Conservation (phyloP, 1,140 invertebrate species). For the Proales similis region DNA sequence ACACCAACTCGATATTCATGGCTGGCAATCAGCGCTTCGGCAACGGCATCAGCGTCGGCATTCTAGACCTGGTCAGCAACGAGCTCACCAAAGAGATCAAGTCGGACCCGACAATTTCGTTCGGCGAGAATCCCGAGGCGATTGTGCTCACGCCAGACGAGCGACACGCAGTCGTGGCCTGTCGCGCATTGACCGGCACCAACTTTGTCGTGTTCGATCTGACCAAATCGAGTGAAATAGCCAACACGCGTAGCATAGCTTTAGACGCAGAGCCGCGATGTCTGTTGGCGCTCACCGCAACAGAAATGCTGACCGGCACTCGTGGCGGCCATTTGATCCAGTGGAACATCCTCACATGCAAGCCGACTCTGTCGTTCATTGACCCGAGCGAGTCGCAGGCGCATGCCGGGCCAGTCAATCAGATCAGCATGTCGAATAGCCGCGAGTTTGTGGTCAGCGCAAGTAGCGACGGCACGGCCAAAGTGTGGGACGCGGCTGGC, state of each 20-base stretch:
- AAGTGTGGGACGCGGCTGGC: constrained; percentile 30
- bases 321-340: constrained; percentile 16
- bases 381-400: constrained; percentile 4
- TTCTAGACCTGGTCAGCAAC: constrained; percentile 15
- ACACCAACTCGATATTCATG: constrained; percentile 36
- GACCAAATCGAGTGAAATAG: constrained; percentile 23
- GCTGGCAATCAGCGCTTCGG: constrained; percentile 38
- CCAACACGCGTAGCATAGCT: background rate
- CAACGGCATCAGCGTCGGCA: constrained; percentile 32
- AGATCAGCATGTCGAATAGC: constrained; percentile 20
- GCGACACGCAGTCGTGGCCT: constrained; percentile 33
- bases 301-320: constrained; percentile 33
- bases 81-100: constrained; percentile 38
- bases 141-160: constrained; percentile 38
- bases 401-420: constrained; percentile 8
- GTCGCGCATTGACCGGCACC: background rate
- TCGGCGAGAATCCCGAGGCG: constrained; percentile 14
- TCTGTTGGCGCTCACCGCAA: constrained; percentile 14
- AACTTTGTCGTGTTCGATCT: constrained; percentile 38
- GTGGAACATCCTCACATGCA: constrained; percentile 36
- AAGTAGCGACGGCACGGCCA: constrained; percentile 30
- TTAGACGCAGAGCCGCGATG: constrained; percentile 35
- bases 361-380: constrained; percentile 10
- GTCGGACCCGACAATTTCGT: constrained; percentile 17
- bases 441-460: constrained; percentile 15